Evolutionary conservation across 2,797 vertebrate species (phyloP), one percentile per base, ranked within the genome.

Genomic region (Typhlichthys subterraneus): DNA sequence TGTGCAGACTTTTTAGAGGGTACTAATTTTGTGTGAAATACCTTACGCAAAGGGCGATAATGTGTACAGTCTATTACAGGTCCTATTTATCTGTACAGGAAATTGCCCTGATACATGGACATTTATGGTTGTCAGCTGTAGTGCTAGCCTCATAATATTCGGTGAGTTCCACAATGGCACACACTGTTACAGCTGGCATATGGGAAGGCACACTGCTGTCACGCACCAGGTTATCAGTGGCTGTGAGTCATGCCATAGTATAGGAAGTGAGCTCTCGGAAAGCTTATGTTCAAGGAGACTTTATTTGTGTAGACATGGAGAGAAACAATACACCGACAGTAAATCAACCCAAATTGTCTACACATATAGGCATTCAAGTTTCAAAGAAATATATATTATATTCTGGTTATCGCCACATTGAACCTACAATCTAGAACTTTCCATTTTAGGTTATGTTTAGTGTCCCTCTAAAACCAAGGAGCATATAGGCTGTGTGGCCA

Each of bases 201-300:
- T 53, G 83, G 68, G 62, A 69, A 59, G 71, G 59, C 65, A 65
- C 79, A 76, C 56, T n/a, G 76, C 74, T 74, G 84, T 55, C 71
- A 45, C 70, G 69, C 62, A 76, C 47, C 50, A 9, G 65, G 70
- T 84, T 90, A 88, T 91, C 85, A 85, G 81, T 8, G 59, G 61
- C 7, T 19, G 54, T n/a, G 45, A 12, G 17, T 52, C 52, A 74
- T 29, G 79, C 72, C 70, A 62, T 29, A 2, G 71, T 73, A 53
- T 80, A 84, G 70, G 63, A 82, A 61, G 80, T 69, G 64, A 65
- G 69, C 68, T 70, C 61, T 62, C 87, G 85, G 79, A 75, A 63
- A 75, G 75, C 89, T 90, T 84, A 92, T 87, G 91, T 90, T 88
- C 78, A 55, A 17, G 59, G 65, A 58, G 66, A 65, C 58, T 72